Base-by-base conservation (phyloP, 1,140 invertebrate species). In the Aphidius ervi region DNA sequence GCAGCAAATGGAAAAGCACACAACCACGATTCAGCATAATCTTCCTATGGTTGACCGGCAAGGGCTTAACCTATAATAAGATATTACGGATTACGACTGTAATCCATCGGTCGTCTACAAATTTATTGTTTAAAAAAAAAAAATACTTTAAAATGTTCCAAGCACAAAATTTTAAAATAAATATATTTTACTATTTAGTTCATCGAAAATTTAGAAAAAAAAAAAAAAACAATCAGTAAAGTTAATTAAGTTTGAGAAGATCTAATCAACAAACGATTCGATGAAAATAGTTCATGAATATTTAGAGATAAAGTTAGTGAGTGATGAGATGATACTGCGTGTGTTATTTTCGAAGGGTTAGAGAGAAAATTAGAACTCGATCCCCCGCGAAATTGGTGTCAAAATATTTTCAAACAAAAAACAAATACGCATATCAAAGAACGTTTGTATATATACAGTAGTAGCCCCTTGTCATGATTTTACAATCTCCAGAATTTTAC, bases 31-130 rank as follows among this genome's bases (percentile, higher is more conserved):
- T 31, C 66, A 55, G 64, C 58, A 67, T 74, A 75, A 75, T 74
- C 72, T 75, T 71, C 67, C 64, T 61, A 61, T 59, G 65, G 56
- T 63, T 65, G 56, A 61, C 46, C 46, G 65, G 59, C 63, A 61
- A 59, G 70, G 62, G 68, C n/a, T n/a, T 68, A 73, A 67, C 70
- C 52, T 67, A 73, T 74, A 72, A 74, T 70, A 65, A 60, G 70
- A 72, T 73, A 62, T 59, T 65, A 45, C 16, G 61, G 73, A 74
- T 75, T 74, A 75, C 70, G 69, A 70, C 72, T 72, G 73, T 75
- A 75, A 74, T 67, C 72, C 65, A 39, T 63, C 53, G 59, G 43
- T 56, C 23, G 23, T 31, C 23, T 31, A 31, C 23, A 31, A 31
- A 31, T 31, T 49, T 39, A 41, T 41, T 39, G n/a, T 41, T 42